Evolutionary conservation across 2,113 vertebrate genomes (phyloP).

Genomic region (Setophaga petechia): DNA sequence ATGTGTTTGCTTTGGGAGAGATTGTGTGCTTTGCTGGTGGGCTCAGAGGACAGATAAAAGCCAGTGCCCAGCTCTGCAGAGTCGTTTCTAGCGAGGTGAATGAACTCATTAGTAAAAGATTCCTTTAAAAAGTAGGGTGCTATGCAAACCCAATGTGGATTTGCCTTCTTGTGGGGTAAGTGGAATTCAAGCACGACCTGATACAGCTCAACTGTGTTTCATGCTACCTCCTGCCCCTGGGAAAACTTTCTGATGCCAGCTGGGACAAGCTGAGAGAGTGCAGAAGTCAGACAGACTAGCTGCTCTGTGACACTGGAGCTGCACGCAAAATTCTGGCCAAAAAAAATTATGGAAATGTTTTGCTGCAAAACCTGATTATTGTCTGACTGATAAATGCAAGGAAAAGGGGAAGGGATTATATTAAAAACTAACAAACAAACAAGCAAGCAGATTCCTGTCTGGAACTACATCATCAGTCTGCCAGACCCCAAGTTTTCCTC

Average conservation of each 20-base stretch:
- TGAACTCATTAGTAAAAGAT: slow-evolving; percentile 10
- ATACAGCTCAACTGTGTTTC: not conserved
- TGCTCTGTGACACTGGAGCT: not conserved
- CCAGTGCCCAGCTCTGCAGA: not conserved
- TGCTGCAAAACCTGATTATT: not conserved
- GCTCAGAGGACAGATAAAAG: slow-evolving; percentile 12
- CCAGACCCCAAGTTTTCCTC: not conserved
- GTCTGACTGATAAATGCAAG: not conserved
- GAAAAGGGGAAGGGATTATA: not conserved
- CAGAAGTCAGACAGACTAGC: not conserved
- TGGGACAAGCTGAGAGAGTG: not conserved
- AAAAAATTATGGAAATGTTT: not conserved
- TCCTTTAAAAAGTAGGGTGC: not conserved
- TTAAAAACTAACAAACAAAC: not conserved
- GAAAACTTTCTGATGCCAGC: not conserved
- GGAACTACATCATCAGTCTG: not conserved
- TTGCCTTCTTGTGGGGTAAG: not conserved
- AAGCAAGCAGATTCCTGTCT: not conserved
- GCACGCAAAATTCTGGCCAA: not conserved
- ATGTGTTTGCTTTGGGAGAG: slow-evolving; percentile 42
- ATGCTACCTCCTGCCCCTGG: not conserved
- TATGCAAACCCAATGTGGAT: not conserved
- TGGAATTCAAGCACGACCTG: not conserved
- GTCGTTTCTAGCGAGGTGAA: not conserved
- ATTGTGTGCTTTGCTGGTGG: slow-evolving; percentile 6